Percentiles rank a stretch among this genome's conserved stretches.
Evolutionary conservation across 2,888 invertebrate genomes (phyloP).

Genomic region (Ctenicera cuprea): DNA sequence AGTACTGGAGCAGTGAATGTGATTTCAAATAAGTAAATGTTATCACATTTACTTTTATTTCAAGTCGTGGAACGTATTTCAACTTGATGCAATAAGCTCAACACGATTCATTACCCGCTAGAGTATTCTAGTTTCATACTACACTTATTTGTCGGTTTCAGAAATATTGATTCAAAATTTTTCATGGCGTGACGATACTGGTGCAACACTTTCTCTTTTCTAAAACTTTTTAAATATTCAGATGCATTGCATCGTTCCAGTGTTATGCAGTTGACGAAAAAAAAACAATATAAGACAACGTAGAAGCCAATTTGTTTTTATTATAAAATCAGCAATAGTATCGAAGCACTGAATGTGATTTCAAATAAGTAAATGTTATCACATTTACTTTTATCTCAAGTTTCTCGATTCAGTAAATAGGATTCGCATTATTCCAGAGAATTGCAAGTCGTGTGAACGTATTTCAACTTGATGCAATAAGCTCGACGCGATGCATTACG

Average conservation of each 20-base stretch:
- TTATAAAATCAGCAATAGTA: too few species aligned
- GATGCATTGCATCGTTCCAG: too few species aligned
- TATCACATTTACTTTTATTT: neutral
- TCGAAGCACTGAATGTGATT: too few species aligned
- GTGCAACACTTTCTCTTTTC: too few species aligned
- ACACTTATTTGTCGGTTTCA: slow-evolving; percentile 22
- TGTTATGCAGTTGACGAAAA: too few species aligned
- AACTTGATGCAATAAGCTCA: neutral
- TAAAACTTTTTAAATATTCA: too few species aligned
- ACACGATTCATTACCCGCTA: neutral
- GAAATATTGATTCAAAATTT: slow-evolving; percentile 21
- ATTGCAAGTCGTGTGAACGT: neutral
- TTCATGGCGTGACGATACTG: too few species aligned
- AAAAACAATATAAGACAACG: too few species aligned
- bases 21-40: neutral
- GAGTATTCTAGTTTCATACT: neutral
- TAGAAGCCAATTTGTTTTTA: too few species aligned
- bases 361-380: neutral
- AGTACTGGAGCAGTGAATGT: too few species aligned
- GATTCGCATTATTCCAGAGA: neutral
- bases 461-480: slow-evolving; percentile 6
- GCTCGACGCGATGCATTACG: neutral
- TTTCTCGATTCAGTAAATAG: slow-evolving; percentile 1
- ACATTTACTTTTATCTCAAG: slow-evolving; percentile 11
- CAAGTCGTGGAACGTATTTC: slow-evolving; percentile 6